Evolutionary conservation across 30 jellyfish, hydroid and myxozoan genomes (phyloP), one percentile per base, ranked within the genome.

Genomic region (Aurelia aurita): DNA sequence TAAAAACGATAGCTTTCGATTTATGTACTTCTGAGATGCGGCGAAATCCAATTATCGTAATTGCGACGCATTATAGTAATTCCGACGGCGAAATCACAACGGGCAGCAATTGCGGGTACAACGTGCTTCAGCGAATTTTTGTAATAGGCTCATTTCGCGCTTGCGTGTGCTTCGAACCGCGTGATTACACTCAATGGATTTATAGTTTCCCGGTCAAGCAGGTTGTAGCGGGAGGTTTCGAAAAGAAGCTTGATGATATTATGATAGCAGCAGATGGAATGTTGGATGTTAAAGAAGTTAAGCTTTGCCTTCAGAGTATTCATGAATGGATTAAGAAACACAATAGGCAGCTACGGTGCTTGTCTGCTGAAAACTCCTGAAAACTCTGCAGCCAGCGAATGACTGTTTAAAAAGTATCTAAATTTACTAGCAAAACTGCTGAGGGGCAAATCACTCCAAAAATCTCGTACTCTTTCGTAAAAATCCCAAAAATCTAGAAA

Each of bases 161-260:
- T 28, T 57, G 76, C 82, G 86, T 82, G 86, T 82, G 74, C 67
- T 68, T 32, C 70, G 92, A 82, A 31, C 92, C 92, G 71, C 79
- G 79, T 19, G 64, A 65, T n/a, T 66, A 46, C 14, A 82, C 92
- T 8, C 10, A 72, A 59, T 82, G 92, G 92, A 19, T 72, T 23
- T 70, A 72, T 51, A 55, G 69, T 47, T 23, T 77, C 69, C 3
- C 88, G 1, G 32, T 77, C 8, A 58, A 35, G 70, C 88, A 77
- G 88, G 88, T 60, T 21, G 80, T 61, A 3, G 55, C 26, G 10
- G 88, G 79, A 8, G 39, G 63, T 25, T 22, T 77, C n/a, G 88
- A 77, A 34, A 35, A 22, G 8, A 34, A 77, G 13, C 32, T 77
- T 60, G 45, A 13, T 9, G 29, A 59, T 19, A 25, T 63, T 20